Percentiles rank a stretch among this genome's conserved stretches.
Conservation (phyloP, 2,888 invertebrate genomes). For the Ashinkailepas kermadecensis region DNA sequence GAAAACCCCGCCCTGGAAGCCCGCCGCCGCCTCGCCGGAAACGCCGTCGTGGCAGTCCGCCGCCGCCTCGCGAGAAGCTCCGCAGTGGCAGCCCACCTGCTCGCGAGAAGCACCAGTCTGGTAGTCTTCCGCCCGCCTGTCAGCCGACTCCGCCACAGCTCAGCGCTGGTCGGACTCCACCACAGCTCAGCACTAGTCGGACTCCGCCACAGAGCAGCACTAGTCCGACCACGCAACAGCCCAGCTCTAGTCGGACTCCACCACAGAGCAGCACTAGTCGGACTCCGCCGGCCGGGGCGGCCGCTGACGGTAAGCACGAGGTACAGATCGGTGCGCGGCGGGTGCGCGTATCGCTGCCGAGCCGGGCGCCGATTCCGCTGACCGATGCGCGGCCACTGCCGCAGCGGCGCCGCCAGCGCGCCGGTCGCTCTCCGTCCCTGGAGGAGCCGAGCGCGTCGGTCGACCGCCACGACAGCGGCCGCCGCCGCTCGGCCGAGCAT, state of each 20-base stretch:
- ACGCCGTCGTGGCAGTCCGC: background rate
- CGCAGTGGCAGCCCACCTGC: background rate
- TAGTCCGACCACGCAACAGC: too few relatives aligned
- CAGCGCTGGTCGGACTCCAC: too few relatives aligned
- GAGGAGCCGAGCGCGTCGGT: background rate
- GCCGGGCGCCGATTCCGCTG: background rate
- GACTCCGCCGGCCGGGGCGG: background rate
- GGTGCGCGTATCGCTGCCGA: background rate
- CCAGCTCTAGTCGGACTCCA: too few relatives aligned
- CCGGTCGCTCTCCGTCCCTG: slow-evolving; percentile 20
- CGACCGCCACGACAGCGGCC: too few relatives aligned
- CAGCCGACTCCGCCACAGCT: too few relatives aligned
- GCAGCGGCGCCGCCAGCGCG: slow-evolving; percentile 10
- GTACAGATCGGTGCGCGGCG: background rate
- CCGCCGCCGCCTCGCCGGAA: background rate
- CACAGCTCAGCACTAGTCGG: too few relatives aligned
- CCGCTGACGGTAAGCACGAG: background rate
- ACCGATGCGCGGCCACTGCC: background rate
- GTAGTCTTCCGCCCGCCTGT: too few relatives aligned
- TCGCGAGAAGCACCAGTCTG: too few relatives aligned
- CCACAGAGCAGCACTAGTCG: too few relatives aligned
- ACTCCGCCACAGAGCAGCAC: too few relatives aligned
- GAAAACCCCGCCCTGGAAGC: background rate
- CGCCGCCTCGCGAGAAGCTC: background rate
- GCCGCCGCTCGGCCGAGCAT: too few relatives aligned